phyloP scores from a whole-genome alignment of 2,113 vertebrate genomes.

The Hipposideros armiger region DNA sequence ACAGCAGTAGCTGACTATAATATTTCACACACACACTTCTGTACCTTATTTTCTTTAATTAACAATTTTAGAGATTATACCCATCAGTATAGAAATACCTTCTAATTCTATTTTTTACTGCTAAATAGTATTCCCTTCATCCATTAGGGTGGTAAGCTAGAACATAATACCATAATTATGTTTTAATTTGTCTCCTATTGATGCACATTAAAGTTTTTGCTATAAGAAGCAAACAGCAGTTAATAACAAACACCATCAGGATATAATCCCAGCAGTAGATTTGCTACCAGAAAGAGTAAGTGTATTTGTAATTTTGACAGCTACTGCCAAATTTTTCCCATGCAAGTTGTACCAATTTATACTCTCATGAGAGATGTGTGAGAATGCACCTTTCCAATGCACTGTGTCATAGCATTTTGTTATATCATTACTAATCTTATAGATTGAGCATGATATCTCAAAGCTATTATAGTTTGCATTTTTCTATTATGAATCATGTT shows the following conservation, averaged over 20 bases:
- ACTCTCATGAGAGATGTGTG: not conserved
- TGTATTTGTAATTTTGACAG: constrained; percentile 1
- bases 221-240: not conserved
- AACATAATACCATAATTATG: not conserved
- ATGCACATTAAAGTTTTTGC: not conserved
- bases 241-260: not conserved
- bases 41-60: not conserved
- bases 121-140: not conserved
- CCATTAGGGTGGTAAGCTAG: too few relatives aligned
- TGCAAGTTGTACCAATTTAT: not conserved
- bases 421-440: not conserved
- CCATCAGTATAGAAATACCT: not conserved
- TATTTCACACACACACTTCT: not conserved
- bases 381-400: not conserved
- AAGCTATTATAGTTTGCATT: not conserved
- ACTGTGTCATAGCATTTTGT: not conserved
- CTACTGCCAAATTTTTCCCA: not conserved
- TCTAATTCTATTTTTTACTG: not conserved
- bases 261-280: not conserved
- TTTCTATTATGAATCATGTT: not conserved
- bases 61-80: not conserved
- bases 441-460: not conserved
- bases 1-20: not conserved
- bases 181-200: not conserved
- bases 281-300: not conserved